A percentile compares a stretch with the other conserved stretches of the same genome.
Evolutionary conservation across 2,797 vertebrate species (phyloP).

Genomic region (Phylloscopus collybita): DNA sequence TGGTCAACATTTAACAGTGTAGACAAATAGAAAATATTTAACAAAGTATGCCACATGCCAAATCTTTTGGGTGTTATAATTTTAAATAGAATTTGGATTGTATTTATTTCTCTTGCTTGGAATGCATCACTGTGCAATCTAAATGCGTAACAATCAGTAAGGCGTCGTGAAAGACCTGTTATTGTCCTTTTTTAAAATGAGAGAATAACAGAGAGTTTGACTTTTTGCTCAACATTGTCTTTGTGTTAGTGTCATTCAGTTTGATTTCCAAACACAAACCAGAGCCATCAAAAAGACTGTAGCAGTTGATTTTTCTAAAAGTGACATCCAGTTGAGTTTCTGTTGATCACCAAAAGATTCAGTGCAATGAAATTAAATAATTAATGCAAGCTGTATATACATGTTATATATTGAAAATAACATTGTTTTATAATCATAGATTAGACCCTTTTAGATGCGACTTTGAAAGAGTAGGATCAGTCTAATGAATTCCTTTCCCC

Average conservation of each 20-base stretch:
- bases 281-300: not conserved
- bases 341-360: not conserved
- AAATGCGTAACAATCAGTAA: not conserved
- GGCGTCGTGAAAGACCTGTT: not conserved
- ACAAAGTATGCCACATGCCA: not conserved
- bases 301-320: not conserved
- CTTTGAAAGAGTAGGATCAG: not conserved
- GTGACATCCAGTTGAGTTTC: not conserved
- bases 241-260: not conserved
- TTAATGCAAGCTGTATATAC: not conserved
- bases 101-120: not conserved
- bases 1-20: not conserved
- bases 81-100: not conserved
- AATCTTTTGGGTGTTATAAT: not conserved
- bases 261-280: not conserved
- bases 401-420: not conserved
- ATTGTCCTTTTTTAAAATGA: not conserved
- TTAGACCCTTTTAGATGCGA: not conserved
- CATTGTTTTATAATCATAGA: not conserved
- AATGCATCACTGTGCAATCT: not conserved
- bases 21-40: not conserved
- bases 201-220: not conserved
- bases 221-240: not conserved
- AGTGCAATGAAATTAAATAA: not conserved
- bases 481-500: not conserved